Conservation (phyloP, 2,113 vertebrate species). For the Chlorodrepanis virens region DNA sequence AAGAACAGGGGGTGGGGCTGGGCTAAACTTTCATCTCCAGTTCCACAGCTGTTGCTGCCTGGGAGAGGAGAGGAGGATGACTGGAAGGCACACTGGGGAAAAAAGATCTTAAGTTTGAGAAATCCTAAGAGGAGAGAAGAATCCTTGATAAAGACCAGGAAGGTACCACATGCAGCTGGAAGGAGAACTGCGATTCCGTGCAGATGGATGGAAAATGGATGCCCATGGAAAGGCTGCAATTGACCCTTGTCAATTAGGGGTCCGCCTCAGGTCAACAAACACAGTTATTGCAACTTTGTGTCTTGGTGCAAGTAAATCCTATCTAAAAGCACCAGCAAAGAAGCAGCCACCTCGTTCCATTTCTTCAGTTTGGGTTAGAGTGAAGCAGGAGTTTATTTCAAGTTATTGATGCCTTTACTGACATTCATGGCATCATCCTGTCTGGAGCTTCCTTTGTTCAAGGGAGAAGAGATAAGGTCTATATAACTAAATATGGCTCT, state of each 20-base stretch:
- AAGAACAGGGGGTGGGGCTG: accelerated
- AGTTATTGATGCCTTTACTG: neutral
- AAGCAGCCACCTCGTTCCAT: neutral
- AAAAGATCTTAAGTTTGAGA: neutral
- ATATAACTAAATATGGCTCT: neutral
- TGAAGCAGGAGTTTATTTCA: neutral
- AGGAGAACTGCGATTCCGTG: neutral
- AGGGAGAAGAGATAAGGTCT: neutral
- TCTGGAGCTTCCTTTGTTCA: neutral
- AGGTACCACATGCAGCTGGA: neutral
- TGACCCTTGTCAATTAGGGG: neutral
- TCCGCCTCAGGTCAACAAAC: neutral
- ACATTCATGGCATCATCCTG: neutral
- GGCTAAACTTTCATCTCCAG: neutral
- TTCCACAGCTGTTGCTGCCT: neutral
- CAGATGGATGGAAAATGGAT: neutral
- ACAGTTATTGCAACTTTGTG: neutral
- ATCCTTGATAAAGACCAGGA: neutral
- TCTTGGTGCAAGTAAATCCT: neutral
- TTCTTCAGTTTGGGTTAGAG: neutral
- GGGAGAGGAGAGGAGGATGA: neutral
- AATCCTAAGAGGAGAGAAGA: neutral
- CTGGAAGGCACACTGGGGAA: neutral
- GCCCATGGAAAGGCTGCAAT: neutral
- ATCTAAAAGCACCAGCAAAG: neutral